A percentile compares a stretch with the other conserved stretches of the same genome.
These are phyloP conservation scores for Chlorospingus semifuscus DNA, from an alignment of 2,797 vertebrate genomes.

Conservation along the genomic window DNA sequence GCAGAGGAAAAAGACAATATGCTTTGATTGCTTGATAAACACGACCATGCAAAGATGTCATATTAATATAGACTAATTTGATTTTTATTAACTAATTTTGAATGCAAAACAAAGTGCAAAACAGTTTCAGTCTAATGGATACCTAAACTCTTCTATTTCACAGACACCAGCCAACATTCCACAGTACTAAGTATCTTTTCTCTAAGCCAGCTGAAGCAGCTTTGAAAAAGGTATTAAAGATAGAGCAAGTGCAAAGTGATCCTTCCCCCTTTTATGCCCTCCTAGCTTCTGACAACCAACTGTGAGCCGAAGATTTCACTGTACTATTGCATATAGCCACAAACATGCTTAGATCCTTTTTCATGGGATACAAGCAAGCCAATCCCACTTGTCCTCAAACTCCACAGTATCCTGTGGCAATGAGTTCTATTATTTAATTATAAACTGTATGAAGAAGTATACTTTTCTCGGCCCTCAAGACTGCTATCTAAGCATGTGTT, in stretches of 20 bases:
- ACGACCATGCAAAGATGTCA: not conserved
- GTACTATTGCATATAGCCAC: not conserved
- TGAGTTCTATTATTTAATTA: not conserved
- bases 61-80: rapidly evolving
- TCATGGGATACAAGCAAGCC: not conserved
- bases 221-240: not conserved
- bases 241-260: not conserved
- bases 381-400: not conserved
- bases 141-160: not conserved
- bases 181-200: not conserved
- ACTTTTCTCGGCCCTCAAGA: not conserved
- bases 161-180: not conserved
- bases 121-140: not conserved
- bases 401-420: not conserved
- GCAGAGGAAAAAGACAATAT: not conserved
- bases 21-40: not conserved
- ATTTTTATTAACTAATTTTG: not conserved
- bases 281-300: not conserved
- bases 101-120: not conserved
- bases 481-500: not conserved
- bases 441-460: not conserved
- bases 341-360: not conserved
- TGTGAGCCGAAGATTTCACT: not conserved
- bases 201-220: not conserved
- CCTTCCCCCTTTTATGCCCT: not conserved